Evolutionary conservation across 2,797 vertebrate species (phyloP).

Genomic region (Melanogrammus aeglefinus): DNA sequence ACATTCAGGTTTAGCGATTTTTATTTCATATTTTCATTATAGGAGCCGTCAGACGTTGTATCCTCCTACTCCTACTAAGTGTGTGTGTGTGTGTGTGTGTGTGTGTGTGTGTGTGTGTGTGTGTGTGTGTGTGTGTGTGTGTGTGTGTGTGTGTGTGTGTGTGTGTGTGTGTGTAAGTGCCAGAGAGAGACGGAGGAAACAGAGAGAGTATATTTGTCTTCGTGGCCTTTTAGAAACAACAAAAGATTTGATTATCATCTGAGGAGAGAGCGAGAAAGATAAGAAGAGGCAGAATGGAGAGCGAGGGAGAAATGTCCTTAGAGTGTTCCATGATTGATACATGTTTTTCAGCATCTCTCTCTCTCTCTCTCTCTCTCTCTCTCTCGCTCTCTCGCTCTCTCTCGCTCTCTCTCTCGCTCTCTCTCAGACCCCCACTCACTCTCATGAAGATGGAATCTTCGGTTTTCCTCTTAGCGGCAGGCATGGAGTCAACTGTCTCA

Average conservation of each 20-base stretch:
- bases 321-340: not conserved
- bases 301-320: not conserved
- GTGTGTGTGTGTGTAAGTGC: not conserved
- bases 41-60: no score
- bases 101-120: not conserved
- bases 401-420: not conserved
- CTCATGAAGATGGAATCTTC: not conserved
- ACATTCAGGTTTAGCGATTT: not conserved
- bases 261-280: not conserved
- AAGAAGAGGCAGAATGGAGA: not conserved
- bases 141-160: conserved; percentile 16
- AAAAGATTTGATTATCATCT: not conserved
- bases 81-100: conserved; percentile 12
- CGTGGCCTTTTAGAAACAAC: not conserved
- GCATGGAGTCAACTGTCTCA: not conserved
- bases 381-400: no score
- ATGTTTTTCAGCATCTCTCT: not conserved
- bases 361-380: not conserved
- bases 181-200: not conserved
- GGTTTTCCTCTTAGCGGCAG: not conserved
- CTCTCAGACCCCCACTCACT: not conserved
- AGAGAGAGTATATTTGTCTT: not conserved
- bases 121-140: conserved; percentile 10
- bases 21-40: not conserved
- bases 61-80: no score